A percentile compares a stretch with the other conserved stretches of the same genome.
phyloP scores from a whole-genome alignment of 2,113 vertebrate genomes.

The Mormyrus lacerda region DNA sequence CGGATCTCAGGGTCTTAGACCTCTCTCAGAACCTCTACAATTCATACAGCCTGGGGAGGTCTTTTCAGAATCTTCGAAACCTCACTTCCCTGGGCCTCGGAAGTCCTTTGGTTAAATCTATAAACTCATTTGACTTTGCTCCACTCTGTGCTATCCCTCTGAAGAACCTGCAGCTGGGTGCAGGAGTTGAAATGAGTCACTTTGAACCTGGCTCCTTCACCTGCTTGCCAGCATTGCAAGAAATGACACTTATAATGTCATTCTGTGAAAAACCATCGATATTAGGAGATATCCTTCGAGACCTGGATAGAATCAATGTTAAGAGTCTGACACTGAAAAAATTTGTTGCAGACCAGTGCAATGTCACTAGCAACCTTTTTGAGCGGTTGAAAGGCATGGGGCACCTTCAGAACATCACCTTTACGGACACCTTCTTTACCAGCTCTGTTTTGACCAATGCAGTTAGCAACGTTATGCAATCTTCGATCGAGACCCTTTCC shows the following conservation, averaged over 20 bases:
- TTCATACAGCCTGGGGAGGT: conserved; percentile 39
- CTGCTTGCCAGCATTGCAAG: conserved; percentile 34
- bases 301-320: conserved; percentile 37
- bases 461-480: conserved; percentile 35
- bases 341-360: conserved; percentile 43
- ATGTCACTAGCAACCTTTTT: conserved; percentile 33
- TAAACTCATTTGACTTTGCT: conserved; percentile 41
- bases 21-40: conserved; percentile 39
- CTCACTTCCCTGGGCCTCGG: conserved; percentile 39
- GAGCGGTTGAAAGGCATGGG: conserved; percentile 36
- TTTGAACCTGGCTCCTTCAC: conserved; percentile 47
- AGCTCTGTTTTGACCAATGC: conserved; percentile 42
- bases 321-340: conserved; percentile 32
- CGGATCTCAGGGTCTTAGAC: conserved; percentile 41
- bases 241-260: conserved; percentile 36
- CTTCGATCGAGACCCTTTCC: conserved; percentile 30
- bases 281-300: conserved; percentile 37
- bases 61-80: conserved; percentile 32
- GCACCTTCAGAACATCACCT: conserved; percentile 35
- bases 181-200: conserved; percentile 29
- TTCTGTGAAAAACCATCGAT: conserved; percentile 41
- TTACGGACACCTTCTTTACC: conserved; percentile 45
- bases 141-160: conserved; percentile 20
- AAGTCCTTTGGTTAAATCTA: conserved; percentile 31
- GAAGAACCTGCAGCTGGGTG: conserved; percentile 36